Evolutionary conservation across 2,888 invertebrate genomes (phyloP).

Genomic region (Amiota mariae): DNA sequence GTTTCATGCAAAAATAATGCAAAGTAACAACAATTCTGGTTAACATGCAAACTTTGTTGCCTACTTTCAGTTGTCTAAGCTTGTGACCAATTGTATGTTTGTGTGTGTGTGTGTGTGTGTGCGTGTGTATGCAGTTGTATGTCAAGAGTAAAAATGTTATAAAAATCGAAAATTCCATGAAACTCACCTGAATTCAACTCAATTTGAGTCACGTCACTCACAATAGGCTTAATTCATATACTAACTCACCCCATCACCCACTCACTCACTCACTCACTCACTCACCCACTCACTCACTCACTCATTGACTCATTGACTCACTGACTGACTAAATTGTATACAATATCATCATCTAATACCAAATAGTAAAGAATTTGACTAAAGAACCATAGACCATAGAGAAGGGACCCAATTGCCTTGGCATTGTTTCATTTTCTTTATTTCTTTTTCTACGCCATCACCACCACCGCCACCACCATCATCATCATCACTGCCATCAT

Average conservation of each 20-base stretch:
- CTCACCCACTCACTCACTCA: neutral
- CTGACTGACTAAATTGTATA: too few relatives aligned
- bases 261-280: too few relatives aligned
- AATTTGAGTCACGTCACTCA: conserved; percentile 5
- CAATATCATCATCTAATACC: too few relatives aligned
- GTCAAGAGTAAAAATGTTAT: conserved; percentile 4
- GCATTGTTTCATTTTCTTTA: too few relatives aligned
- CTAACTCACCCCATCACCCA: neutral
- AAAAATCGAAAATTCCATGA: conserved; percentile 1
- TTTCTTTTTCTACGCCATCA: too few relatives aligned
- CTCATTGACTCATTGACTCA: too few relatives aligned
- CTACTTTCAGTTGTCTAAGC: neutral
- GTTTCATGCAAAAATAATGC: conserved; percentile 8
- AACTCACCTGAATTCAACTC: neutral
- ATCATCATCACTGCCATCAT: too few relatives aligned
- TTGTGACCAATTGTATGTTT: too few relatives aligned
- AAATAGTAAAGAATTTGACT: too few relatives aligned
- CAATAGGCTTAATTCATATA: neutral
- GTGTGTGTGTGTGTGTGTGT: neutral
- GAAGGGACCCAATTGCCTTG: too few relatives aligned
- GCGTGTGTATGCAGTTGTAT: neutral
- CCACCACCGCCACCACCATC: too few relatives aligned
- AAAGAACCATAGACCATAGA: too few relatives aligned
- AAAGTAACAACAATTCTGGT: neutral
- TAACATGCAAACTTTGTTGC: conserved; percentile 24